Evolutionary conservation across 2,888 invertebrate species (phyloP).

Genomic region (Drosophila eohydei): DNA sequence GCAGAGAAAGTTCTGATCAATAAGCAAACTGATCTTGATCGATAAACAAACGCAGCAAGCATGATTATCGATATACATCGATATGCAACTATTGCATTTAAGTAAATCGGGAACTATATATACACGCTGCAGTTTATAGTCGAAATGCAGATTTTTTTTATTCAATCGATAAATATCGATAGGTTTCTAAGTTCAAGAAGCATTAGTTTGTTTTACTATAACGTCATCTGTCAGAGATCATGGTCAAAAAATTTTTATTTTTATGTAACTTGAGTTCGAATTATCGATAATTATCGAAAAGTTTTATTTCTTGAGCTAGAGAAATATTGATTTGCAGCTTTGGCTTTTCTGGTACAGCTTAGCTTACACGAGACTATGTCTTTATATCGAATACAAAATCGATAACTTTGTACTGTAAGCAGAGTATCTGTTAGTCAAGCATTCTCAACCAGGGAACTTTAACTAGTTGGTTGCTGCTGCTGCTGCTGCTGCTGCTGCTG

Average conservation of each 20-base stretch:
- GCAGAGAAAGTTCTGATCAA: background rate
- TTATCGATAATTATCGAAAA: background rate
- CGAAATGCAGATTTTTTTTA: no score
- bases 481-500: constrained; percentile 4
- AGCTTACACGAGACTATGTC: background rate
- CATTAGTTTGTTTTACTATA: background rate
- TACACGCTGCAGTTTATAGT: no score
- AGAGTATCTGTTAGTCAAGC: background rate
- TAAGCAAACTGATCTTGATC: no score
- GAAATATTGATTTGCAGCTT: background rate
- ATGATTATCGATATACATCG: no score
- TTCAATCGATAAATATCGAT: constrained; percentile 1
- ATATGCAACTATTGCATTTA: no score
- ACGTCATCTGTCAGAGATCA: background rate
- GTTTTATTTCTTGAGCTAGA: background rate
- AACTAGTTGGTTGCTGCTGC: constrained; percentile 3
- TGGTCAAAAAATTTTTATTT: background rate
- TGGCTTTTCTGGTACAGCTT: background rate
- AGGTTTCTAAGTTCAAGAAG: background rate
- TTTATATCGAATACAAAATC: no score
- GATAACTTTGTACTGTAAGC: background rate
- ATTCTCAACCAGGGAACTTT: background rate
- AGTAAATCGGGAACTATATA: no score
- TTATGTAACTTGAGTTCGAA: background rate
- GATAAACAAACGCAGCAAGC: no score